phyloP scores from a whole-genome alignment of 37 sponge, comb jelly and placozoan species.

The Oscarella lobularis region DNA sequence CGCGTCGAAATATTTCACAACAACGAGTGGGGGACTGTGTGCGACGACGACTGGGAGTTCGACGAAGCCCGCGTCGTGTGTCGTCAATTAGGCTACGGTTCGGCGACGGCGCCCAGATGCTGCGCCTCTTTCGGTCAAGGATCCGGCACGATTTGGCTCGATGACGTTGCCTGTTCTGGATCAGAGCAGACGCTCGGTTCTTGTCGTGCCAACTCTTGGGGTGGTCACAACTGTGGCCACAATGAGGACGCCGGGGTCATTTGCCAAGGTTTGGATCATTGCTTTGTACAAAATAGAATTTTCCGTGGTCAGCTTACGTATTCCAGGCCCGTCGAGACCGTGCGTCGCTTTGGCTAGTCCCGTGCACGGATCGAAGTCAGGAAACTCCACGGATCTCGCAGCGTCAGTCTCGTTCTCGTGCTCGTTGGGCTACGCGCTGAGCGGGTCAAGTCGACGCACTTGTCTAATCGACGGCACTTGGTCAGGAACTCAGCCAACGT shows the following conservation, averaged over 20 bases:
- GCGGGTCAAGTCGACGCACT: neutral
- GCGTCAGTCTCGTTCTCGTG: neutral
- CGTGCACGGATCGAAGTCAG: neutral
- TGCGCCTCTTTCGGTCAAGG: conserved; percentile 1
- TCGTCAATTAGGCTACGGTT: conserved; percentile 21
- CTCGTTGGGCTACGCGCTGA: neutral
- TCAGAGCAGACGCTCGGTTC: conserved; percentile 10
- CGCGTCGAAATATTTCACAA: conserved; percentile 10
- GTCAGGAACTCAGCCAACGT: neutral
- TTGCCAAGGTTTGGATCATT: too few relatives aligned
- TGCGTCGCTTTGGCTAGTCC: too few relatives aligned
- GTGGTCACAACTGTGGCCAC: conserved; percentile 34
- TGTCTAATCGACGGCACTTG: neutral
- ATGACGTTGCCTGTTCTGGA: conserved; percentile 20
- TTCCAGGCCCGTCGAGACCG: too few relatives aligned
- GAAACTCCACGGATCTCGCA: neutral
- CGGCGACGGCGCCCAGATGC: neutral
- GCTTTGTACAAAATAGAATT: too few relatives aligned
- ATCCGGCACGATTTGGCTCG: conserved; percentile 8
- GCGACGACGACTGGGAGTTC: conserved; percentile 11
- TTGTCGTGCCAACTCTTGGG: conserved; percentile 1
- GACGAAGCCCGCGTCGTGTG: conserved; percentile 23
- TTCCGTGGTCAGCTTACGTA: too few relatives aligned
- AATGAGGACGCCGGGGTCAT: conserved; percentile 61
- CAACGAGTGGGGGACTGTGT: conserved; percentile 20